Base-by-base conservation (phyloP, 2,888 invertebrate species). In the Ormia ochracea region DNA sequence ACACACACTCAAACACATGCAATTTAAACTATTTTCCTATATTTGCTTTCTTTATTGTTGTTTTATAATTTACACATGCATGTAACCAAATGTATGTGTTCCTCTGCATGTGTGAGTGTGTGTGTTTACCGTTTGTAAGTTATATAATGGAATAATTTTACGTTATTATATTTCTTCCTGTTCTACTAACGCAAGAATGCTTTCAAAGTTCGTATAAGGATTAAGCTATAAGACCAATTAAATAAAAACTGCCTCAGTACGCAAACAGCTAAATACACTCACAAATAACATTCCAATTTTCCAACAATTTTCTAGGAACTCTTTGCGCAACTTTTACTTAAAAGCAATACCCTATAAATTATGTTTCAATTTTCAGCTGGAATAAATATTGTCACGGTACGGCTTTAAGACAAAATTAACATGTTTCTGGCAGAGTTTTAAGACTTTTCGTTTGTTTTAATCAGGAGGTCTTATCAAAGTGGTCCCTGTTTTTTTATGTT, bases 91-190 rank as follows among this genome's bases (percentile, higher is more conserved):
- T n/a, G n/a, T n/a, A n/a, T n/a, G n/a, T n/a, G n/a, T n/a, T n/a
- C n/a, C n/a, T n/a, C n/a, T n/a, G n/a, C n/a, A 5, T 12, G 21
- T 50, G 58, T 58, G 58, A 50, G 41, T 33, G 6, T 17, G 14
- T 17, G 54, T 48, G 12, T 59, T 31, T 41, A n/a, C 38, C 58
- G 31, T 59, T 68, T 59, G 36, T 28, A 66, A 74, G 41, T 74
- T 74, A 41, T 66, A 50, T 74, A 75, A 75, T 68, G 75, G 52
- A 66, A n/a, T 59, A 28, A 59, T 50, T 43, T 52, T 26, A 59
- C n/a, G 38, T 19, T 33, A n/a, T 17, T 48, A 38, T 28, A 14
- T 63, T 33, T 59, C 14, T 38, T 23, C 10, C 9, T 45, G 0
- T 73, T 61, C 7, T 23, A 21, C 31, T 33, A 48, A 14, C 1